Evolutionary conservation across 2,797 vertebrate genomes (phyloP).

Genomic region (Ceryle rudis): DNA sequence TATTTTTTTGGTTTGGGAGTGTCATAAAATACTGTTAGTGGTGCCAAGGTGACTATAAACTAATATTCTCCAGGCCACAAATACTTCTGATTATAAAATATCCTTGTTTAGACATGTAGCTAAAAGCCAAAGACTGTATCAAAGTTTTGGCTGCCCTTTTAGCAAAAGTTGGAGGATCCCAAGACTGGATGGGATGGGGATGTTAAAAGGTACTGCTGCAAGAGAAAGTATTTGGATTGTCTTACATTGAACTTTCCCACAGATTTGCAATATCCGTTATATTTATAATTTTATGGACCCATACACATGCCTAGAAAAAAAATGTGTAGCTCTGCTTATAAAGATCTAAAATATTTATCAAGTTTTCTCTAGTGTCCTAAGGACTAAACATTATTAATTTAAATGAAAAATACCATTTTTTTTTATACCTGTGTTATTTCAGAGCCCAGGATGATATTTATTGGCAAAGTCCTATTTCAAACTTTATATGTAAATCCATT

Average conservation of each 20-base stretch:
- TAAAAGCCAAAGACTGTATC: not conserved
- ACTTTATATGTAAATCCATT: not conserved
- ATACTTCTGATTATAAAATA: not conserved
- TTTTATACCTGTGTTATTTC: not conserved
- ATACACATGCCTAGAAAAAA: not conserved
- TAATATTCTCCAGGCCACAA: not conserved
- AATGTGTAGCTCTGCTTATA: not conserved
- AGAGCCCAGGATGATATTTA: not conserved
- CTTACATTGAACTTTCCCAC: not conserved
- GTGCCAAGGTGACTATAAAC: not conserved
- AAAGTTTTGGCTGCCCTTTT: not conserved
- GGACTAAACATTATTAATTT: not conserved
- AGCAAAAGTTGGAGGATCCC: not conserved
- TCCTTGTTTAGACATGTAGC: not conserved
- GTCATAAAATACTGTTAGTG: not conserved
- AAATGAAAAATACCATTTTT: not conserved
- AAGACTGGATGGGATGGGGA: not conserved
- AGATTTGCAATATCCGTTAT: not conserved
- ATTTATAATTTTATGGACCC: not conserved
- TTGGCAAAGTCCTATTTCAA: not conserved
- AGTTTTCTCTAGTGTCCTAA: not conserved
- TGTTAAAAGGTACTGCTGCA: not conserved
- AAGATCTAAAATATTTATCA: not conserved
- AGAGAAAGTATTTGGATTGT: not conserved
- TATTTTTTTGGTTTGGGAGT: not conserved